These are phyloP conservation scores for Drosophila varians DNA, from an alignment of 1,140 invertebrate species.

Conservation along the genomic window DNA sequence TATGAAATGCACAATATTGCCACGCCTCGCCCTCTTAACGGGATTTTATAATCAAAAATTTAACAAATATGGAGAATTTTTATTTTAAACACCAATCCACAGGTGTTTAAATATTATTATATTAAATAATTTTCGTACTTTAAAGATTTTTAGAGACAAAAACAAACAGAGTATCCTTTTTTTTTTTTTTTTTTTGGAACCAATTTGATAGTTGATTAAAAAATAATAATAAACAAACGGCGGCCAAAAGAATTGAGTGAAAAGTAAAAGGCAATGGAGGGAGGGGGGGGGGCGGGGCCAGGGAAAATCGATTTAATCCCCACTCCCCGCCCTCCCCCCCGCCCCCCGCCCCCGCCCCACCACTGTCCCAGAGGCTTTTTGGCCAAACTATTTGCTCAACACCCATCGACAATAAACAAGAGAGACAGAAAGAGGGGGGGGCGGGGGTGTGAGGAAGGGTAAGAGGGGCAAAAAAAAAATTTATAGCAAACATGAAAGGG, in stretches of 20 bases:
- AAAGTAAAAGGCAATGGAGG: neutral
- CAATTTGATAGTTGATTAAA: constrained; percentile 72
- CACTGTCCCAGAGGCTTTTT: constrained; percentile 23
- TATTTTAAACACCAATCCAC: too few species aligned
- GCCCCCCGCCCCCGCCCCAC: too few species aligned
- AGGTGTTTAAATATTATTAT: too few species aligned
- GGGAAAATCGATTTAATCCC: constrained; percentile 54
- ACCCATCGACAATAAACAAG: constrained; percentile 15
- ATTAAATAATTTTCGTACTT: too few species aligned
- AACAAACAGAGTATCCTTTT: too few species aligned
- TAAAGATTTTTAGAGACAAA: too few species aligned
- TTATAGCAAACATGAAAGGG: constrained; percentile 46
- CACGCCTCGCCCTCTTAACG: neutral
- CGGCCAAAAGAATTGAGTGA: constrained; percentile 14
- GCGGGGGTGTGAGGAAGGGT: too few species aligned
- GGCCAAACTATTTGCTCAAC: constrained; percentile 58
- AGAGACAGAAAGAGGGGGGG: neutral
- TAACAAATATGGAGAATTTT: too few species aligned
- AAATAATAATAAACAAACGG: constrained; percentile 61
- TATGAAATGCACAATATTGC: neutral
- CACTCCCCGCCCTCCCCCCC: too few species aligned
- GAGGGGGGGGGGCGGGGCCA: neutral
- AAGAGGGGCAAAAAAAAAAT: neutral
- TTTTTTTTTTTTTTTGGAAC: neutral
- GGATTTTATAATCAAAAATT: too few species aligned